A percentile compares a stretch with the other conserved stretches of the same genome.
Evolutionary conservation across 2,797 vertebrate species (phyloP).

Genomic region (Tangara arthus): DNA sequence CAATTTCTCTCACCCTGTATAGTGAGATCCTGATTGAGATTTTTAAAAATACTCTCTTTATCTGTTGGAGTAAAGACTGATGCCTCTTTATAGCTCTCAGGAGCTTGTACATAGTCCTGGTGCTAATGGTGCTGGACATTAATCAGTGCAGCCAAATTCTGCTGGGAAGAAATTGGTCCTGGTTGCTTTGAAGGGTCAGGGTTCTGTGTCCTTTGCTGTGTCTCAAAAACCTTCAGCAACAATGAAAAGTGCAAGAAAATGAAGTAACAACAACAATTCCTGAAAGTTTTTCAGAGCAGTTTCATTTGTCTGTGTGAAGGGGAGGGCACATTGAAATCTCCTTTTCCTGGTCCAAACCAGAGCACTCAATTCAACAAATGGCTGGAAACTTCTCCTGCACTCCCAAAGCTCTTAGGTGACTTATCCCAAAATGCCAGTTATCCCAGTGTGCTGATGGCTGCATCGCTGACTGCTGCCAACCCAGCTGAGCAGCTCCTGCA

Average conservation of each 20-base stretch:
- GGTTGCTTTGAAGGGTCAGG: slow-evolving; percentile 55
- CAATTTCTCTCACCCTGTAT: background rate
- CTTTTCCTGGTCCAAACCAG: background rate
- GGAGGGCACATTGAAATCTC: background rate
- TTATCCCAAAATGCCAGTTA: background rate
- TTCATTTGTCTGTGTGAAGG: background rate
- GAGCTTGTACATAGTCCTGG: slow-evolving; percentile 12
- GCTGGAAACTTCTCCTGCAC: background rate
- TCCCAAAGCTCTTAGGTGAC: background rate
- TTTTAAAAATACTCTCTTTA: slow-evolving; percentile 41
- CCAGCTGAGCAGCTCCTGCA: background rate
- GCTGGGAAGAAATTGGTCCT: slow-evolving; percentile 61
- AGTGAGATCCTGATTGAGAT: background rate
- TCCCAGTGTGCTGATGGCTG: background rate
- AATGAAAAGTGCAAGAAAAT: background rate
- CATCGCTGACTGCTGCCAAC: background rate
- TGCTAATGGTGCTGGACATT: slow-evolving; percentile 45
- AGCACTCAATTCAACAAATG: background rate
- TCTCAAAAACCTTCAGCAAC: slow-evolving; percentile 55
- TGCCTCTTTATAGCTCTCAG: slow-evolving; percentile 55
- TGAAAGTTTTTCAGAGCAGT: background rate
- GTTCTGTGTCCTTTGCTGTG: slow-evolving; percentile 66
- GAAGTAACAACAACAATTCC: background rate
- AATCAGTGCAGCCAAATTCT: slow-evolving; percentile 54
- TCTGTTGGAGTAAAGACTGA: slow-evolving; percentile 42